A percentile compares a stretch with the other conserved stretches of the same genome.
Conservation (phyloP, 2,113 vertebrate species). For the Leptocoma aspasia region DNA sequence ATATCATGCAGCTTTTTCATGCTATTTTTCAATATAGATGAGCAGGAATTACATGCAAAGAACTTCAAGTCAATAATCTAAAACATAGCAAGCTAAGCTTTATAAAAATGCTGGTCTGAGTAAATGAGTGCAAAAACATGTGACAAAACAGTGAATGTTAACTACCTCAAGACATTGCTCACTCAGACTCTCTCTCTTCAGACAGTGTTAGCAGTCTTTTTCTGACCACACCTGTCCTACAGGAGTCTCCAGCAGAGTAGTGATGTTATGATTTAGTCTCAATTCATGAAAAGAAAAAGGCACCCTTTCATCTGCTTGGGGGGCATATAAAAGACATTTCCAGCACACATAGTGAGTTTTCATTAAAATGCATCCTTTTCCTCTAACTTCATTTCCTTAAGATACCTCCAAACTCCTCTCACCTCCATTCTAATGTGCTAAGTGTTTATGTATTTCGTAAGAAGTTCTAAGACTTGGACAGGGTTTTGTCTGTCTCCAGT, state of each 20-base stretch:
- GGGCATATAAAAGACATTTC: neutral
- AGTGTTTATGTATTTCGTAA: neutral
- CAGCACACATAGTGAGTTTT: slow-evolving; percentile 21
- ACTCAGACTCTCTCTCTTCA: neutral
- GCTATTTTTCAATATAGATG: neutral
- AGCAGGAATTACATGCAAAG: neutral
- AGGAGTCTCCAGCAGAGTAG: slow-evolving; percentile 32
- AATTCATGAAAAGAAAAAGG: slow-evolving; percentile 18
- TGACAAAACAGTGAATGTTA: neutral
- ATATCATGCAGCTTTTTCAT: neutral
- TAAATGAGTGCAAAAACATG: neutral
- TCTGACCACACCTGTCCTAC: slow-evolving; percentile 63
- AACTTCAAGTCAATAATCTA: neutral
- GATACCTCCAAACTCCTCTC: neutral
- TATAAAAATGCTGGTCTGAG: neutral
- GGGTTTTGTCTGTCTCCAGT: slow-evolving; percentile 24
- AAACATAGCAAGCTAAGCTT: neutral
- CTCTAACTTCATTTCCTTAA: slow-evolving; percentile 44
- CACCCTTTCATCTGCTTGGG: slow-evolving; percentile 40
- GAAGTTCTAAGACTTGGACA: slow-evolving; percentile 1
- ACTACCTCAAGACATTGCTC: slow-evolving; percentile 9
- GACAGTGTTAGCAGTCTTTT: slow-evolving; percentile 27
- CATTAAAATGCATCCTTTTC: slow-evolving; percentile 49
- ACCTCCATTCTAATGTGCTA: neutral
- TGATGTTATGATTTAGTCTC: slow-evolving; percentile 63